phyloP scores from a whole-genome alignment of 2,888 invertebrate genomes.

The Latrodectus elegans region DNA sequence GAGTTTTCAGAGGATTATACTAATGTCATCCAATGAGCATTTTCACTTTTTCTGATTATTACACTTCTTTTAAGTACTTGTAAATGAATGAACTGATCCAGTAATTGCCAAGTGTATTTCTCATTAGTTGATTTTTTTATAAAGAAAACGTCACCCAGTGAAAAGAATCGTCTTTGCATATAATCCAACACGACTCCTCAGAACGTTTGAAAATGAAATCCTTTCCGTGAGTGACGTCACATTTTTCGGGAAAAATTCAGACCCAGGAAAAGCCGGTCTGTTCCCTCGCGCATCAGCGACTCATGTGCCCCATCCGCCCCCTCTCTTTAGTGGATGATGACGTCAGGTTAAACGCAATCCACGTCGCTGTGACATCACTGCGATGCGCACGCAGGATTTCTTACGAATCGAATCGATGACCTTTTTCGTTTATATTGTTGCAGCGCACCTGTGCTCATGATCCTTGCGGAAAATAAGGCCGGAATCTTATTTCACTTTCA shows the following conservation, averaged over 20 bases:
- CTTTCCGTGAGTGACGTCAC: slow-evolving; percentile 44
- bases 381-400: slow-evolving; percentile 38
- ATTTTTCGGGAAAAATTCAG: slow-evolving; percentile 15
- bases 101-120: too few relatives aligned
- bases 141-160: too few relatives aligned
- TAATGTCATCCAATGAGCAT: too few relatives aligned
- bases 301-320: slow-evolving; percentile 9
- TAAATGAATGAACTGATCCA: too few relatives aligned
- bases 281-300: neutral
- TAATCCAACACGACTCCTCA: neutral
- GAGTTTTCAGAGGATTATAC: too few relatives aligned
- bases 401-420: slow-evolving; percentile 61
- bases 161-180: neutral
- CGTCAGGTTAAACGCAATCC: slow-evolving; percentile 48
- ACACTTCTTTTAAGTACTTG: too few relatives aligned
- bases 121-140: too few relatives aligned
- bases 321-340: slow-evolving; percentile 32
- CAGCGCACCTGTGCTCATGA: slow-evolving; percentile 64
- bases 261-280: slow-evolving; percentile 4
- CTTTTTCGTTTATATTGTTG: slow-evolving; percentile 65
- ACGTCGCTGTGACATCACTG: slow-evolving; percentile 39
- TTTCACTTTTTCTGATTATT: too few relatives aligned
- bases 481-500: too few relatives aligned
- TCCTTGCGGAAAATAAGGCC: neutral
- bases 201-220: neutral